Evolutionary conservation across 2,113 vertebrate species (phyloP).

Genomic region (Geothlypis trichas): DNA sequence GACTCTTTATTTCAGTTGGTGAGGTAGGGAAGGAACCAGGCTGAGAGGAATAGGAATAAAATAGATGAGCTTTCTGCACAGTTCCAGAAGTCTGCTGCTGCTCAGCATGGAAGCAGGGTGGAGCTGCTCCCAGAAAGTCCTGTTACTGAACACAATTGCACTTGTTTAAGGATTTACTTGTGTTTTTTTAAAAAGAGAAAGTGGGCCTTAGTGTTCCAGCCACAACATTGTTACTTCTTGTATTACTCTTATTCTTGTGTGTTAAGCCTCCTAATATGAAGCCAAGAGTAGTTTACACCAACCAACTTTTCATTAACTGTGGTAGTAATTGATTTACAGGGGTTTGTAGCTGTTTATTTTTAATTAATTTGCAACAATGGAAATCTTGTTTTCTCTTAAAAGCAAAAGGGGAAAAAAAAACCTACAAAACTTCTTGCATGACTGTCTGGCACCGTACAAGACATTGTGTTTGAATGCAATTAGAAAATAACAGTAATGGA

Average conservation of each 20-base stretch:
- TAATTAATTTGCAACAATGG: constrained; percentile 68
- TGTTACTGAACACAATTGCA: background rate
- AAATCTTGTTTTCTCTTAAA: constrained; percentile 67
- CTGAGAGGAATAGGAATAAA: background rate
- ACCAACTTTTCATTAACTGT: constrained; percentile 46
- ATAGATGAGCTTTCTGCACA: background rate
- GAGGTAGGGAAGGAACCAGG: background rate
- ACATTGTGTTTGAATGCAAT: constrained; percentile 73
- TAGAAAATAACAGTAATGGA: constrained; percentile 78
- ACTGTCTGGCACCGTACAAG: constrained; percentile 57
- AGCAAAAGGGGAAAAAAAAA: background rate
- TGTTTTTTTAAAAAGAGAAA: background rate
- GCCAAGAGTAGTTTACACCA: constrained; percentile 52
- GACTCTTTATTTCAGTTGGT: background rate
- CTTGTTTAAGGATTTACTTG: constrained; percentile 1
- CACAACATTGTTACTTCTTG: constrained; percentile 39
- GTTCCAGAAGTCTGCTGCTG: background rate
- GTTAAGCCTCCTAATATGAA: constrained; percentile 64
- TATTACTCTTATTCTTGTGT: constrained; percentile 48
- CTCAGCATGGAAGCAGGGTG: background rate
- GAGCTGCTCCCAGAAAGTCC: background rate
- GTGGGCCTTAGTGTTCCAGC: background rate
- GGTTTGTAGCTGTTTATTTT: constrained; percentile 53
- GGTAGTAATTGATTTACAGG: constrained; percentile 59
- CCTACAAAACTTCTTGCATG: constrained; percentile 36